A percentile compares a stretch with the other conserved stretches of the same genome.
Conservation (phyloP, 2,113 vertebrate species). For the Zapornia atra region DNA sequence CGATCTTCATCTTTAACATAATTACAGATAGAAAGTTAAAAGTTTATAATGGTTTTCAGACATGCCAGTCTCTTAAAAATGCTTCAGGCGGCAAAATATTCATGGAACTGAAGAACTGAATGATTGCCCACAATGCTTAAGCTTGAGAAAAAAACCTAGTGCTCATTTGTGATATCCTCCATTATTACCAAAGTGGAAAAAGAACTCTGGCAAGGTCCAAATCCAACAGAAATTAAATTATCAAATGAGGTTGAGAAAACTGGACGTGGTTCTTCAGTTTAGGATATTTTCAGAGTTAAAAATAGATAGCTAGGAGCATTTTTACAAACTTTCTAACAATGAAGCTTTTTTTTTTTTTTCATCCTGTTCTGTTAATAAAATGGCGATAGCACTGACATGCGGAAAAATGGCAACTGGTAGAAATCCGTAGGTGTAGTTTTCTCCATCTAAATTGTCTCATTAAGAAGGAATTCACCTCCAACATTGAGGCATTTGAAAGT, state of each 20-base stretch:
- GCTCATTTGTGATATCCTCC: background rate
- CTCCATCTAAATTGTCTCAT: background rate
- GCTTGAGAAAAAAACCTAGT: background rate
- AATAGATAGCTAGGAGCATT: background rate
- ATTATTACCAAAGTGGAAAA: background rate
- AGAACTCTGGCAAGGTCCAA: background rate
- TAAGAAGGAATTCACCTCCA: background rate
- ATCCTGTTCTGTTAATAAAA: background rate
- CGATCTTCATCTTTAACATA: background rate
- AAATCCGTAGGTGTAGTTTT: background rate
- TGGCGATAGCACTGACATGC: background rate
- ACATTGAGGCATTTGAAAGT: background rate
- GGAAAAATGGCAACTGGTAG: background rate
- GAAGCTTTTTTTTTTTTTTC: background rate
- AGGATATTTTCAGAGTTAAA: background rate
- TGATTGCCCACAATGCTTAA: slow-evolving; percentile 13
- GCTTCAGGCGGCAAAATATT: slow-evolving; percentile 7
- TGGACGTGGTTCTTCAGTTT: background rate
- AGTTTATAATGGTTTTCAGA: slow-evolving; percentile 15
- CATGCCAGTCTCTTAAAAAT: background rate
- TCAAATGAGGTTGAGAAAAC: background rate
- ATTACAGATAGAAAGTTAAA: background rate
- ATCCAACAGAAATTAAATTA: slow-evolving; percentile 15
- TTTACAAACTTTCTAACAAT: background rate
- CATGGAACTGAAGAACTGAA: background rate